Evolutionary conservation across 2,797 vertebrate genomes (phyloP).

Genomic region (Phalloptychus januarius): DNA sequence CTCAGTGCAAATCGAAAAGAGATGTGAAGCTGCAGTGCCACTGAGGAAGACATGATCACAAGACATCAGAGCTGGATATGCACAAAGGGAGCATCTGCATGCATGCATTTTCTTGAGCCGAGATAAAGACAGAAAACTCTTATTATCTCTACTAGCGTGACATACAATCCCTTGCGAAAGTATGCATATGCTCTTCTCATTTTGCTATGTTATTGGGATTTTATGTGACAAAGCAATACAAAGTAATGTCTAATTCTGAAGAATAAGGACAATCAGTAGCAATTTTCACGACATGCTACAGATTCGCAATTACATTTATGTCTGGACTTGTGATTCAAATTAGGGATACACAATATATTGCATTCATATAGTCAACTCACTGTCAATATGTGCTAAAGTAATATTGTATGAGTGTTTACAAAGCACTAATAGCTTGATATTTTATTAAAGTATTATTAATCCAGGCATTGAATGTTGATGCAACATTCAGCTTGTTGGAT

Average conservation of each 20-base stretch:
- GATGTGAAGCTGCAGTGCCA: conserved; percentile 47
- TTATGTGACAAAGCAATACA: background rate
- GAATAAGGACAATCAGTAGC: background rate
- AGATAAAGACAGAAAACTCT: conserved; percentile 15
- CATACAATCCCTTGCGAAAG: conserved; percentile 9
- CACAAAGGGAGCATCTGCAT: conserved; percentile 22
- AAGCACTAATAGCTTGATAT: background rate
- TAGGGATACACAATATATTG: background rate
- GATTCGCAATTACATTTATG: background rate
- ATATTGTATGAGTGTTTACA: background rate
- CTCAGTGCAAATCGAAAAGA: conserved; percentile 64
- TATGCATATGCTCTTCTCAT: background rate
- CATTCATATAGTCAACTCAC: background rate
- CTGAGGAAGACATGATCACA: conserved; percentile 23
- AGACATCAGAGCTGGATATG: conserved; percentile 24
- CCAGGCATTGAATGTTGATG: background rate
- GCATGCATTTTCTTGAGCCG: conserved; percentile 5
- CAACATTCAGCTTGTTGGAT: background rate
- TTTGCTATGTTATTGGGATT: background rate
- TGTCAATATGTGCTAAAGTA: background rate
- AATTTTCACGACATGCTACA: background rate
- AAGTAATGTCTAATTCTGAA: background rate
- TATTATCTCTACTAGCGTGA: conserved; percentile 3
- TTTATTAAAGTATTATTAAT: background rate
- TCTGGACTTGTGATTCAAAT: background rate